These are phyloP conservation scores for Ctenomys sociabilis DNA, from an alignment of 2,113 vertebrate species.

Conservation along the genomic window DNA sequence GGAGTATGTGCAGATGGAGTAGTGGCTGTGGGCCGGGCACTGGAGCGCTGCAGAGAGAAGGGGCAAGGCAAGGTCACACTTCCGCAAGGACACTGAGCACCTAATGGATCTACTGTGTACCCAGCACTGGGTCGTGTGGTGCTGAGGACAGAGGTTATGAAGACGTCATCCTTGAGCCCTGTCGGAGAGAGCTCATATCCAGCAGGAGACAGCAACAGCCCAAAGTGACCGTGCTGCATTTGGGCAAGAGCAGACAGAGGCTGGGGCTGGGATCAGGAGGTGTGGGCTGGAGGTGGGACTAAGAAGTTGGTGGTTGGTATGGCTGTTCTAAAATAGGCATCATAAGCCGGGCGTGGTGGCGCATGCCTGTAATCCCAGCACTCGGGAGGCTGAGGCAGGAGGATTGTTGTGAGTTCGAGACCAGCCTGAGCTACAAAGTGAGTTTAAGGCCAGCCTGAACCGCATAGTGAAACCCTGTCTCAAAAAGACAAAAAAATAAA, in stretches of 20 bases:
- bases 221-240: neutral
- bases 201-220: neutral
- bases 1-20: constrained; percentile 78
- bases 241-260: neutral
- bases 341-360: too few relatives aligned
- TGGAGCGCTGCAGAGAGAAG: constrained; percentile 79
- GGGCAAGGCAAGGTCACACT: neutral
- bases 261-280: too few relatives aligned
- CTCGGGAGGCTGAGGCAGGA: too few relatives aligned
- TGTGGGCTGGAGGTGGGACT: neutral
- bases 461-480: too few relatives aligned
- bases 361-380: too few relatives aligned
- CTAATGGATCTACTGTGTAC: neutral
- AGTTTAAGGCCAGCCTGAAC: too few relatives aligned
- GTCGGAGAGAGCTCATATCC: neutral
- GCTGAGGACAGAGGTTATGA: neutral
- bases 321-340: neutral
- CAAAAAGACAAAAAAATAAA: too few relatives aligned
- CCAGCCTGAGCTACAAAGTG: too few relatives aligned
- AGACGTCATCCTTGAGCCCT: neutral
- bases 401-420: too few relatives aligned
- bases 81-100: fast-evolving
- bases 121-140: neutral
- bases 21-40: constrained; percentile 83
- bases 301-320: fast-evolving